These are phyloP conservation scores for Tetramorium simillimum DNA, from an alignment of 1,140 invertebrate genomes.

Conservation along the genomic window DNA sequence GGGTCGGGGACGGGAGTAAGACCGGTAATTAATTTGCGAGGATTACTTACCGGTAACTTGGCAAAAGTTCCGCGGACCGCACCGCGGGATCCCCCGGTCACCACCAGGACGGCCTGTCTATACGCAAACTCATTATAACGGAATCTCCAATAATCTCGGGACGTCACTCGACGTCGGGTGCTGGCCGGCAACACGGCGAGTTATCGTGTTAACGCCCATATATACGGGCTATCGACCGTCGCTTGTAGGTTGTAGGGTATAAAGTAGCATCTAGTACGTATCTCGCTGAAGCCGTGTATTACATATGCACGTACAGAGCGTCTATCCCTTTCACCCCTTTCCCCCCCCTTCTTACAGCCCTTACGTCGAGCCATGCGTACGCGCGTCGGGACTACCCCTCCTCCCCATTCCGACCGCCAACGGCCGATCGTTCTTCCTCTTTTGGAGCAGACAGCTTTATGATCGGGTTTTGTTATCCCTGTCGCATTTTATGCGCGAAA, in stretches of 20 bases:
- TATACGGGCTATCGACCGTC: conserved; percentile 70
- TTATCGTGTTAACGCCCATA: conserved; percentile 73
- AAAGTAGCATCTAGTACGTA: conserved; percentile 70
- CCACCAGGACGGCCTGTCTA: conserved; percentile 6
- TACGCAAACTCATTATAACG: conserved; percentile 71
- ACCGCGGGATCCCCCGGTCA: conserved; percentile 37
- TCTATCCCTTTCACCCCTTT: neutral
- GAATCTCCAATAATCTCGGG: conserved; percentile 68
- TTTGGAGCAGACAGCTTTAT: conserved; percentile 67
- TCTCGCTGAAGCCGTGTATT: conserved; percentile 62
- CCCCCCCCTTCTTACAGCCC: neutral
- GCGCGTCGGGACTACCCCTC: conserved; percentile 17
- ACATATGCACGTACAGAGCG: conserved; percentile 28
- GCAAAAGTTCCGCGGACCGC: conserved; percentile 30
- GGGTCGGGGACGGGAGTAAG: conserved; percentile 28
- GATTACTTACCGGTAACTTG: conserved; percentile 64
- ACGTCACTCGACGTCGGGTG: conserved; percentile 51
- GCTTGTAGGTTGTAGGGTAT: conserved; percentile 53
- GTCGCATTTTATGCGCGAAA: conserved; percentile 53
- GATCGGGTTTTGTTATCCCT: conserved; percentile 67
- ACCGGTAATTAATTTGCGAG: conserved; percentile 67
- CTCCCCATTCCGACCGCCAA: neutral
- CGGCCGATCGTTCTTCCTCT: conserved; percentile 35
- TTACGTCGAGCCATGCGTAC: neutral
- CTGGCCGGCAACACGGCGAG: conserved; percentile 57